Conservation (phyloP, 2,113 vertebrate genomes). For the Propithecus coquereli region DNA sequence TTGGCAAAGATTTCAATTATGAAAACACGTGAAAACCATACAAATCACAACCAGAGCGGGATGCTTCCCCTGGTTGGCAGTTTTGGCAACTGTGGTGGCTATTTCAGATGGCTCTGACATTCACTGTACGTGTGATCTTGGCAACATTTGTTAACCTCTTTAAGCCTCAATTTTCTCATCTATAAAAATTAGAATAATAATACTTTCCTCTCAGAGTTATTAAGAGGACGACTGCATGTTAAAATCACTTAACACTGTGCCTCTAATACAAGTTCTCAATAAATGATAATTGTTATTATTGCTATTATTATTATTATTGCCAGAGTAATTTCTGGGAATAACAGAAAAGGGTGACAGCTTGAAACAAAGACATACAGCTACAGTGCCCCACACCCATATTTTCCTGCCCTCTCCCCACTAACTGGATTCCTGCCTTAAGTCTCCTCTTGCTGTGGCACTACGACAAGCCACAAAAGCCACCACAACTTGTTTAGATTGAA, state of each 20-base stretch:
- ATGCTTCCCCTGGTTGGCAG: background rate
- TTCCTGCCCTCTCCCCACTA: background rate
- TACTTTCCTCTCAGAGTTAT: background rate
- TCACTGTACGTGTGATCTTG: fast-evolving
- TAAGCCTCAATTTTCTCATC: background rate
- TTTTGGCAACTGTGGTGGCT: background rate
- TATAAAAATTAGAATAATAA: background rate
- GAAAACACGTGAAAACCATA: background rate
- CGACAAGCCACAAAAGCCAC: background rate
- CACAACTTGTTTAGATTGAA: background rate
- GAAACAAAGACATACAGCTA: background rate
- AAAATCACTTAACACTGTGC: background rate
- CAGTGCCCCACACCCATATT: background rate
- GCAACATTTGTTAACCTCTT: background rate
- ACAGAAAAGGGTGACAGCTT: background rate
- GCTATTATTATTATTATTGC: background rate
- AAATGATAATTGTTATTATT: background rate
- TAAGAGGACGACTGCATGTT: background rate
- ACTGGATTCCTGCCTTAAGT: background rate
- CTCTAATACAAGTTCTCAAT: background rate
- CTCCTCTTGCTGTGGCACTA: background rate
- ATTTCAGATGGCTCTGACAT: background rate
- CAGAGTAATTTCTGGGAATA: background rate
- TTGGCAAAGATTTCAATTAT: background rate
- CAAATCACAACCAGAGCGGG: background rate